Evolutionary conservation across 2,888 invertebrate species (phyloP).

Genomic region (Ephialtes manifestator): DNA sequence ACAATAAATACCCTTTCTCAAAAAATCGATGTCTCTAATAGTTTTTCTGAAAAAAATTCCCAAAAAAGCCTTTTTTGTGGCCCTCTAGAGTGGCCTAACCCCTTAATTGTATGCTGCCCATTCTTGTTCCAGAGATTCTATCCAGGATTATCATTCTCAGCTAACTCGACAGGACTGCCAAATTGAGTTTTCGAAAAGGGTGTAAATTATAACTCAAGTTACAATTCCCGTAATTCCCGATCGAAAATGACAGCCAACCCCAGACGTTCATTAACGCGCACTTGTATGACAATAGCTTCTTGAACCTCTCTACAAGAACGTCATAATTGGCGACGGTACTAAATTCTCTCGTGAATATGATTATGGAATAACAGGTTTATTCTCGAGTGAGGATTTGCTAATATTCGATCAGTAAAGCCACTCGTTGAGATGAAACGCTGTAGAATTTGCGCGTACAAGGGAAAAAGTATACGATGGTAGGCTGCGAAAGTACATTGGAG

Average conservation of each 20-base stretch:
- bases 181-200: no score
- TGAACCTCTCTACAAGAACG: constrained; percentile 6
- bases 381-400: constrained; percentile 30
- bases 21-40: no score
- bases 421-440: constrained; percentile 10
- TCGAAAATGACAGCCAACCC: neutral
- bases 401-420: constrained; percentile 1
- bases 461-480: neutral
- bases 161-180: no score
- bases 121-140: no score
- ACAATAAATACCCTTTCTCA: no score
- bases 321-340: constrained; percentile 48
- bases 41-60: no score
- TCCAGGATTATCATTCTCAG: no score
- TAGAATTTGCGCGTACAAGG: neutral
- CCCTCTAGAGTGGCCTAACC: no score
- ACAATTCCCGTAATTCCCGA: neutral
- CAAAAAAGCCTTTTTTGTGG: no score
- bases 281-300: constrained; percentile 29
- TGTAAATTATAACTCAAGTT: no score
- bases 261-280: neutral
- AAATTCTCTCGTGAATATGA: constrained; percentile 59
- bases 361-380: constrained; percentile 18
- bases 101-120: no score
- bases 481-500: constrained; percentile 40